phyloP scores from a whole-genome alignment of 2,888 invertebrate species.

The Rotaria socialis region DNA sequence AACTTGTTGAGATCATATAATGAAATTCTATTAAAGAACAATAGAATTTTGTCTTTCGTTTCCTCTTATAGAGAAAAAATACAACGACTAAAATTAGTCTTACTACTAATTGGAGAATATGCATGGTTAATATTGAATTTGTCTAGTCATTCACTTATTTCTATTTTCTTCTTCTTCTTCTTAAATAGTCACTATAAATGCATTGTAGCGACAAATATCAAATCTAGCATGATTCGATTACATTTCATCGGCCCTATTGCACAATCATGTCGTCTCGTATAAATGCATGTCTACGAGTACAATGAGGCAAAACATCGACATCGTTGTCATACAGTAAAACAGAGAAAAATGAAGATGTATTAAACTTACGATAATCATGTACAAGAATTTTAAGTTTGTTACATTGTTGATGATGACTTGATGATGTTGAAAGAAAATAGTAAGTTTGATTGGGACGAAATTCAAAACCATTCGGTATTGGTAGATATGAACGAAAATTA shows the following conservation, averaged over 20 bases:
- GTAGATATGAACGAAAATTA: constrained; percentile 32
- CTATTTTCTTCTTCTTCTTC: neutral
- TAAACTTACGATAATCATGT: constrained; percentile 3
- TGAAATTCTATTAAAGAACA: too few relatives aligned
- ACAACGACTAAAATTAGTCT: neutral
- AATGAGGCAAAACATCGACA: neutral
- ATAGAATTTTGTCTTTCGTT: neutral
- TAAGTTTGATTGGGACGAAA: constrained; percentile 6
- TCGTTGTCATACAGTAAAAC: neutral
- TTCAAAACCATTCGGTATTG: constrained; percentile 28
- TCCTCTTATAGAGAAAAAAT: neutral
- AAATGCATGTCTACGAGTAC: neutral
- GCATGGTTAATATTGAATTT: neutral
- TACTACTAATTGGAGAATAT: neutral
- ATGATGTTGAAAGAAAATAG: constrained; percentile 21
- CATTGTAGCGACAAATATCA: neutral
- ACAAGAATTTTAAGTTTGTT: constrained; percentile 9
- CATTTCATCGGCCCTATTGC: neutral
- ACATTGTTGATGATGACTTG: neutral
- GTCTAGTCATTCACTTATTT: neutral
- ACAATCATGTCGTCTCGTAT: neutral
- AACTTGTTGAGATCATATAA: neutral
- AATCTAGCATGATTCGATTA: constrained; percentile 10
- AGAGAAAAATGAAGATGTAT: neutral
- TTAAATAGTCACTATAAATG: neutral